phyloP scores from a whole-genome alignment of 2,888 invertebrate species.

The Watsonalla cultraria region DNA sequence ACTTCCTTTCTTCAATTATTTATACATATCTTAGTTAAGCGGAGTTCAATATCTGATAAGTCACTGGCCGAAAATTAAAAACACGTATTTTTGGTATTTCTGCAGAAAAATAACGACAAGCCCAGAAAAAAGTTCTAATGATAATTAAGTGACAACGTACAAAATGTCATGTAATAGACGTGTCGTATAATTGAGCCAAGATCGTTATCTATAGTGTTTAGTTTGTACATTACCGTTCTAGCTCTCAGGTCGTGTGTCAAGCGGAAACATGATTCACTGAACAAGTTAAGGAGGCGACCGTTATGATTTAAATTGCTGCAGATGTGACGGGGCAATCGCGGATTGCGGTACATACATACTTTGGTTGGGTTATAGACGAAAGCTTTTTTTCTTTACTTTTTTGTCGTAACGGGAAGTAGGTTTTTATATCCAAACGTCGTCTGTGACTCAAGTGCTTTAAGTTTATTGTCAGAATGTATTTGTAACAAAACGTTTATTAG shows the following conservation, averaged over 20 bases:
- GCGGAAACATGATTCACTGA: constrained; percentile 72
- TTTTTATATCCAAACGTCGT: not conserved
- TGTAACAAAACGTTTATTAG: too few relatives aligned
- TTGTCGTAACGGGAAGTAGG: not conserved
- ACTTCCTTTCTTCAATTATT: too few relatives aligned
- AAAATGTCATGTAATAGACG: too few relatives aligned
- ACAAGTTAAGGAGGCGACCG: constrained; percentile 62
- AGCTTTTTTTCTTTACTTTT: constrained; percentile 1
- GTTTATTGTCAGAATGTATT: too few relatives aligned
- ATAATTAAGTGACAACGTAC: too few relatives aligned
- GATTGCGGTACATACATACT: constrained; percentile 63
- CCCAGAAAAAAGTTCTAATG: too few relatives aligned
- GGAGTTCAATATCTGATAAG: too few relatives aligned
- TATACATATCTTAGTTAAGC: too few relatives aligned
- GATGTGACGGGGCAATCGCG: constrained; percentile 58
- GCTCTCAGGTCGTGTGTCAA: constrained; percentile 47
- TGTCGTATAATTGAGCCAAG: not conserved
- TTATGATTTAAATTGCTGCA: constrained; percentile 72
- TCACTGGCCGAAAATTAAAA: too few relatives aligned
- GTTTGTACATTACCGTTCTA: constrained; percentile 5
- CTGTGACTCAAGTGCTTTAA: not conserved
- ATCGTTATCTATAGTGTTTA: not conserved
- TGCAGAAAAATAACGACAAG: too few relatives aligned
- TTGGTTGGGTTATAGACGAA: constrained; percentile 28
- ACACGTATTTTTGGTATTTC: too few relatives aligned